phyloP scores from a whole-genome alignment of 2,113 vertebrate genomes.

The Proteles cristata region DNA sequence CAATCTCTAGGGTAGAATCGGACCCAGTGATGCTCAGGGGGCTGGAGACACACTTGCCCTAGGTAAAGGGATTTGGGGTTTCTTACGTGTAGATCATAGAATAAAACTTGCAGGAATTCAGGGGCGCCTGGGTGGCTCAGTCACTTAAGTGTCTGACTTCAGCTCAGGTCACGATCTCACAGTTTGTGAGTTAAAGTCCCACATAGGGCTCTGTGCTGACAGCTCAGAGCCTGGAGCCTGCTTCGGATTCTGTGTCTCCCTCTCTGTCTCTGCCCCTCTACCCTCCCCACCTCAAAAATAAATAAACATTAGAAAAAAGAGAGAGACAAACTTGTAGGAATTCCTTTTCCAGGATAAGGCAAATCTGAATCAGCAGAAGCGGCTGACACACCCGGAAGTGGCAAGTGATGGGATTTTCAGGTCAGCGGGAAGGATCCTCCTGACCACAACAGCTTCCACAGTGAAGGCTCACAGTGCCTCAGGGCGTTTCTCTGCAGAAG shows the following conservation, averaged over 20 bases:
- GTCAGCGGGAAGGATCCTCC: rapidly evolving
- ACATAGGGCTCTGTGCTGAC: too few species aligned
- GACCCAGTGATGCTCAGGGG: background rate
- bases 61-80: background rate
- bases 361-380: background rate
- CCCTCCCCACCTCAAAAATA: too few species aligned
- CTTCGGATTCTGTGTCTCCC: too few species aligned
- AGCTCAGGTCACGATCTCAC: too few species aligned
- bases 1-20: background rate
- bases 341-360: background rate
- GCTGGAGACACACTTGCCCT: background rate
- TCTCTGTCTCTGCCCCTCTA: too few species aligned
- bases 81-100: background rate
- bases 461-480: rapidly evolving
- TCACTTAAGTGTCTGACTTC: too few species aligned
- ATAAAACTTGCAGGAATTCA: background rate
- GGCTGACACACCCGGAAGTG: rapidly evolving
- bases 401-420: background rate
- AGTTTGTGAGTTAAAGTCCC: too few species aligned
- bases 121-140: too few species aligned
- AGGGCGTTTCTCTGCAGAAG: background rate
- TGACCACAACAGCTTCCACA: too few species aligned
- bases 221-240: too few species aligned
- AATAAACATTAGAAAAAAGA: too few species aligned
- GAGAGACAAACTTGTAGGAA: too few species aligned